Evolutionary conservation across 2,888 invertebrate species (phyloP).

Genomic region (Drosophila hamatofila): DNA sequence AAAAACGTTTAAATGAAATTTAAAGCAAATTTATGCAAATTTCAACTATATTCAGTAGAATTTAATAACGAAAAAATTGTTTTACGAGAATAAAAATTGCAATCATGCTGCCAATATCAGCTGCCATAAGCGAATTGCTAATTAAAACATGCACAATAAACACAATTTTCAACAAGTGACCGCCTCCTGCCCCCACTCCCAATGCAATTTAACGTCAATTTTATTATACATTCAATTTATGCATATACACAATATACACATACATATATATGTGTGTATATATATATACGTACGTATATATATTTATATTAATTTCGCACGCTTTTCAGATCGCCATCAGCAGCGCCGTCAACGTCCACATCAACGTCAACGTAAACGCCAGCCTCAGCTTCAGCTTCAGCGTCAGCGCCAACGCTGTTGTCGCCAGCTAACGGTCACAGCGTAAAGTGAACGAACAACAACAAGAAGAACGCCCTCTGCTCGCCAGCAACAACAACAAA

Average conservation of each 20-base stretch:
- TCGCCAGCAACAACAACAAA: slow-evolving; percentile 12
- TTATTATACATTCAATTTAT: slow-evolving; percentile 30
- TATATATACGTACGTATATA: not conserved
- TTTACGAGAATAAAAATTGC: slow-evolving; percentile 17
- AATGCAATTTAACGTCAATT: slow-evolving; percentile 56
- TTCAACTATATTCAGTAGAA: slow-evolving; percentile 13
- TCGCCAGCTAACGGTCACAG: slow-evolving; percentile 35
- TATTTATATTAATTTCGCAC: slow-evolving; percentile 27
- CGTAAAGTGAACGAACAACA: slow-evolving; percentile 27
- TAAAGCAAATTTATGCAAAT: slow-evolving; percentile 28
- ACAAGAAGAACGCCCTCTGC: slow-evolving; percentile 10
- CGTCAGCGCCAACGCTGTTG: slow-evolving; percentile 28
- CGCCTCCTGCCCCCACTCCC: not conserved
- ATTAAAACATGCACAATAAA: slow-evolving; percentile 61
- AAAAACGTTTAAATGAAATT: slow-evolving; percentile 1
- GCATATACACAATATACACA: slow-evolving; percentile 12
- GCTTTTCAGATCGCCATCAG: slow-evolving; percentile 47
- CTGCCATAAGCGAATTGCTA: slow-evolving; percentile 43
- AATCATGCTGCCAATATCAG: slow-evolving; percentile 33
- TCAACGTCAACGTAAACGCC: slow-evolving; percentile 36
- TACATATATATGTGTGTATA: not conserved
- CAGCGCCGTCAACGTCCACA: slow-evolving; percentile 31
- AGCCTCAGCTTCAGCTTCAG: slow-evolving; percentile 23
- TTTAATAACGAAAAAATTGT: slow-evolving; percentile 15
- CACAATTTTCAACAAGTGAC: slow-evolving; percentile 39